Conservation (phyloP, 2,797 vertebrate genomes). For the Hozukius guyotensis region DNA sequence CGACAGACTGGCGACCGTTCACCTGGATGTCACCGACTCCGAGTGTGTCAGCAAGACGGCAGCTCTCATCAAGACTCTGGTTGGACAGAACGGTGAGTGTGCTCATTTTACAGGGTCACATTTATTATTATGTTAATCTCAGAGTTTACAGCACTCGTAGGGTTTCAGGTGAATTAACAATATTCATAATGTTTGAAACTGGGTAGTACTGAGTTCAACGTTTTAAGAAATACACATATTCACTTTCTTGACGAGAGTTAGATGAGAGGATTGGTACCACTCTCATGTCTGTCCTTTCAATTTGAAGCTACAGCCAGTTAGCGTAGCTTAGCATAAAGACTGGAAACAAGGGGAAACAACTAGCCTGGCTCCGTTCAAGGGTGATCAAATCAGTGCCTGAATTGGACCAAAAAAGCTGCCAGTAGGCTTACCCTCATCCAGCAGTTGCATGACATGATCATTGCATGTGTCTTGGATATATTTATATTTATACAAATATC, state of each 20-base stretch:
- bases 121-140: background rate
- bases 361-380: background rate
- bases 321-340: background rate
- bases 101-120: background rate
- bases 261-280: no score
- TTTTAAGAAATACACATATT: no score
- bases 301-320: background rate
- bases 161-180: background rate
- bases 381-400: no score
- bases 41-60: conserved; percentile 69
- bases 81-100: conserved; percentile 74
- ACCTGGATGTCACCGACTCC: conserved; percentile 75
- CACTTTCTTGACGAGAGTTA: no score
- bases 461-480: no score
- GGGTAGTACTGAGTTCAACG: background rate
- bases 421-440: no score
- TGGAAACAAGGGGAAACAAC: background rate
- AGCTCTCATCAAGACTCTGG: conserved; percentile 59
- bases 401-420: no score
- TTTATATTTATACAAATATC: no score
- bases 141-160: background rate
- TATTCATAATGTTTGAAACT: background rate
- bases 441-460: no score
- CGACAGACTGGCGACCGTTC: conserved; percentile 59
- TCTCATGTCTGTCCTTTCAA: background rate